Conservation (phyloP, 2,797 vertebrate genomes). For the Premnoplex brunnescens region DNA sequence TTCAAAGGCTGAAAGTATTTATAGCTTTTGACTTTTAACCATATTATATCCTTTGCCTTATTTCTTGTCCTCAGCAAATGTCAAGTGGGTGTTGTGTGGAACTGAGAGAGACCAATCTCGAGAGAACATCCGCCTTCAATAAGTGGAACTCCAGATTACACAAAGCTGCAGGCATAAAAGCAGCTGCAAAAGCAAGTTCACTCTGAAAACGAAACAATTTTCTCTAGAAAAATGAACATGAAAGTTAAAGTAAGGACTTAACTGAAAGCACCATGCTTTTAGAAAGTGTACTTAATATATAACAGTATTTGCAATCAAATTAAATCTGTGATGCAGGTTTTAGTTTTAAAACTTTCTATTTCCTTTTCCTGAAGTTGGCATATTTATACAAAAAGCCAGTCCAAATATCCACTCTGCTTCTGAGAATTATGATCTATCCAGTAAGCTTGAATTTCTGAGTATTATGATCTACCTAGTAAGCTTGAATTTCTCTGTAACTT, state of each 20-base stretch:
- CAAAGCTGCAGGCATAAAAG: conserved; percentile 58
- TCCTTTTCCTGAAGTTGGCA: background rate
- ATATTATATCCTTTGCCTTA: conserved; percentile 56
- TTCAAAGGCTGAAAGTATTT: conserved; percentile 40
- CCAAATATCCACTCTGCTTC: background rate
- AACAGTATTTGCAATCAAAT: conserved; percentile 50
- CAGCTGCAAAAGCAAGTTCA: conserved; percentile 61
- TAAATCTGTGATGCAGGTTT: background rate
- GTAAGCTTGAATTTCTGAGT: conserved; percentile 8
- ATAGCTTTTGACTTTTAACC: conserved; percentile 50
- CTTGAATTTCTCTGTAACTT: conserved; percentile 17
- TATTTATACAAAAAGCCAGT: background rate
- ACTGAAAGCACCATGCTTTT: conserved; percentile 16
- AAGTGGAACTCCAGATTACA: conserved; percentile 70
- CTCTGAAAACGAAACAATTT: conserved; percentile 57
- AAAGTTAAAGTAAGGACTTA: conserved; percentile 7
- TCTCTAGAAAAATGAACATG: conserved; percentile 50
- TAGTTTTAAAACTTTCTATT: conserved; percentile 31
- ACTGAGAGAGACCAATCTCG: conserved; percentile 27
- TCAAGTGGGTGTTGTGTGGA: conserved; percentile 55
- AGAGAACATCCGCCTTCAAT: conserved; percentile 60
- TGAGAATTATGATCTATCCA: background rate
- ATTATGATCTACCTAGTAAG: background rate
- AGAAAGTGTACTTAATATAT: conserved; percentile 13
- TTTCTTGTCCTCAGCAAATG: conserved; percentile 61